Evolutionary conservation across 2,113 vertebrate species (phyloP).

Genomic region (Sebastes schlegelii): DNA sequence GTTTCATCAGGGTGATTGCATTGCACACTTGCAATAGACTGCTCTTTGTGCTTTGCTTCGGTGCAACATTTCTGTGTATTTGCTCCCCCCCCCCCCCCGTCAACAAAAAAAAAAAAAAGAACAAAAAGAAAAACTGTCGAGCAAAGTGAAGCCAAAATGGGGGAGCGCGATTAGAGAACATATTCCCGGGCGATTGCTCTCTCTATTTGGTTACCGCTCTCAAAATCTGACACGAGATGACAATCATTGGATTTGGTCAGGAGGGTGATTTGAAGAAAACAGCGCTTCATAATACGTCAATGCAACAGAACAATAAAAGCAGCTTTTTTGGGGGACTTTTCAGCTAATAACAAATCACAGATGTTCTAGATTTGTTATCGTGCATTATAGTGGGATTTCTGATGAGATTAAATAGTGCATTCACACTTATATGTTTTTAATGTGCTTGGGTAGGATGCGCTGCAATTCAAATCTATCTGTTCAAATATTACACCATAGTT

Average conservation of each 20-base stretch:
- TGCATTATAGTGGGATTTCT: conserved; percentile 11
- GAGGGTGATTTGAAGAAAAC: conserved; percentile 63
- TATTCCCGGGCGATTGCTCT: conserved; percentile 46
- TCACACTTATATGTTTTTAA: conserved; percentile 22
- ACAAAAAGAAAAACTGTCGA: conserved; percentile 41
- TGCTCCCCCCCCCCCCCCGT: background rate
- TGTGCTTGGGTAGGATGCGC: background rate
- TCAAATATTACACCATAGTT: background rate
- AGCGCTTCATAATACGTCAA: conserved; percentile 38
- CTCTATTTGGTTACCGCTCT: conserved; percentile 65
- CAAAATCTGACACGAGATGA: conserved; percentile 56
- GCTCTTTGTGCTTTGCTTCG: conserved; percentile 38
- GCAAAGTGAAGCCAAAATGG: conserved; percentile 51
- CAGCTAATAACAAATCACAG: conserved; percentile 13
- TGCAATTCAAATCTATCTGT: background rate
- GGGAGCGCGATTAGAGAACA: conserved; percentile 48
- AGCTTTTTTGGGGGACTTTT: conserved; percentile 29
- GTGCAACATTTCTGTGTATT: conserved; percentile 56
- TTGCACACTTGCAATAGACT: conserved; percentile 50
- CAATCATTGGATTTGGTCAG: conserved; percentile 69
- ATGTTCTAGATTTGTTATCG: conserved; percentile 12
- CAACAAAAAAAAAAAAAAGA: background rate
- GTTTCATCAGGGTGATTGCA: conserved; percentile 75
- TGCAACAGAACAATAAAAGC: conserved; percentile 45
- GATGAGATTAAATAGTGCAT: conserved; percentile 10